Evolutionary conservation across 2,113 vertebrate genomes (phyloP), one percentile per base, ranked within the genome.

Genomic region (Tachysurus vachellii): DNA sequence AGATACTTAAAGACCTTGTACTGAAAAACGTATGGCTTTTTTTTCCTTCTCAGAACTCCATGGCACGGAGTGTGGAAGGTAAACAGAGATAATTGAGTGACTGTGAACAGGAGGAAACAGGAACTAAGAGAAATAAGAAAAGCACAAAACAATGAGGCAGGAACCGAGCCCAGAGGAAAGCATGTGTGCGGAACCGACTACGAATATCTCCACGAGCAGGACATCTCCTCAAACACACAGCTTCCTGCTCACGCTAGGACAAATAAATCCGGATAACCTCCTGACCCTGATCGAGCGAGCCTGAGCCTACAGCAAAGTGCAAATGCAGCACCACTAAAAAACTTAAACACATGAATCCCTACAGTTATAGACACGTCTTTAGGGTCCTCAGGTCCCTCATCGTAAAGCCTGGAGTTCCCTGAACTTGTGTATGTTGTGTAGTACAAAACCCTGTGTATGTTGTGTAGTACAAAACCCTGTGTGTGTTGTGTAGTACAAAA

Each of bases 51-150:
- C 88, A 91, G 54, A 73, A 5, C 10, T n/a, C 83, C 17, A 80
- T 88, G 91, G 70, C 81, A 54, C 90, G 89, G 90, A 81, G 62
- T 86, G 86, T 88, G 88, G 88, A 91, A 91, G 91, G 87, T 91
- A 93, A 93, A 91, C 88, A 90, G 70, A 89, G 89, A 94, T 93
- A 93, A 92, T 88, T 62, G 23, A 70, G 85, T 86, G 70, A 89
- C 87, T 87, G 59, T 91, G 75, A 91, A 91, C 90, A 86, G 10
- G 54, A 94, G 95, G 93, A 95, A 95, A 94, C 92, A 87, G 89
- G 77, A 85, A 84, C 83, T 83, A 61, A 90, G 91, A 92, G 87
- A 93, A 85, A 91, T 89, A 91, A 85, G 89, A 89, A 85, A 88
- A 82, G 87, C 82, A 83, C 85, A 89, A 91, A 94, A 95, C 92